Evolutionary conservation across 2,888 invertebrate species (phyloP), one percentile per base, ranked within the genome.

Genomic region (Drosophila phalerata): DNA sequence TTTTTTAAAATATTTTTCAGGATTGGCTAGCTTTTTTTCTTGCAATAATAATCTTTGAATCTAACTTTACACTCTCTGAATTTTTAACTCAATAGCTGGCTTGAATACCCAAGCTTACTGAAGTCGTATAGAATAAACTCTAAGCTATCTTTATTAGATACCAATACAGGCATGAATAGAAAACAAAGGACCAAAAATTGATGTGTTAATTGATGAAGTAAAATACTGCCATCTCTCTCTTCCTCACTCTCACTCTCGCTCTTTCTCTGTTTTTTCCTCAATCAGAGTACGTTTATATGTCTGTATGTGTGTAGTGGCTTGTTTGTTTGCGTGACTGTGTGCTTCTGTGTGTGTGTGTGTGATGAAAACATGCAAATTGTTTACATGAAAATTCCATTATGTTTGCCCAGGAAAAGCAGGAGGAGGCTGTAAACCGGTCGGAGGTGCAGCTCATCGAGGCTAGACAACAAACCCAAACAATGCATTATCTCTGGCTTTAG

Each of bases 311-410:
- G 55, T 37, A 47, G 34, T 52, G 10, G 30, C 6, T 42, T 42
- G n/a, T 22, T 10, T 37, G 25, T 43, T 22, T n/a, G 34, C n/a
- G 13, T n/a, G 38, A 38, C 9, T 37, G 3, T 40, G 22, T 28
- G 13, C 55, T 30, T 48, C 10, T 61, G 53, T 45, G 37, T 48
- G 13, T 66, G 53, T 45, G 37, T 48, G 34, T 42, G 56, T 42
- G 83, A 55, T 75, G 69, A 83, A 81, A 84, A 81, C 79, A 89
- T 78, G 89, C 73, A 87, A 89, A 84, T 78, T 84, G 89, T 68
- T 87, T 87, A 84, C 83, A 89, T 78, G 89, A 68, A 81, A 84
- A 87, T 81, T 87, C 88, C 89, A 84, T 89, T 84, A 83, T 77
- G 78, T 77, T 86, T 71, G 67, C 67, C 49, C 67, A 68, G 64